Evolutionary conservation across 1,140 invertebrate species (phyloP).

Genomic region (Trialeurodes vaporariorum): DNA sequence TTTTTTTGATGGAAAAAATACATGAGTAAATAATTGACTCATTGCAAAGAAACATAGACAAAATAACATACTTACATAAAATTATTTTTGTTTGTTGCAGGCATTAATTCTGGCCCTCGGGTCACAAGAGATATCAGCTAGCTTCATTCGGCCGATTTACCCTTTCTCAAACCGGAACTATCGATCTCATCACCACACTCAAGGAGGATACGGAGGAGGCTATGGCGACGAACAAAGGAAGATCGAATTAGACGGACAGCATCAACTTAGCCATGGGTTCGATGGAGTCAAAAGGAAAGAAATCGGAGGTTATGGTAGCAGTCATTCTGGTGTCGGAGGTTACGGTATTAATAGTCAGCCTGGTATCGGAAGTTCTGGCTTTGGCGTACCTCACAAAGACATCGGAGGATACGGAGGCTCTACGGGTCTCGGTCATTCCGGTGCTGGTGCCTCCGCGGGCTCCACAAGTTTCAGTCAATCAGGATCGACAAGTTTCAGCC

Average conservation of each 20-base stretch:
- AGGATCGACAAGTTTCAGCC: background rate
- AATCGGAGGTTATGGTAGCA: background rate
- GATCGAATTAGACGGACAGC: background rate
- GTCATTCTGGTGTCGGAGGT: background rate
- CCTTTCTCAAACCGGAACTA: no score
- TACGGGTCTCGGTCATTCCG: background rate
- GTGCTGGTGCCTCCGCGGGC: no score
- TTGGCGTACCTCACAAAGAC: background rate
- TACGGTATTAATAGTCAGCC: no score
- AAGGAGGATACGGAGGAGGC: background rate
- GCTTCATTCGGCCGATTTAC: no score
- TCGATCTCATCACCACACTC: background rate
- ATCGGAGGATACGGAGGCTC: background rate
- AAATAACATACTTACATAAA: no score
- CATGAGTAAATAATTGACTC: no score
- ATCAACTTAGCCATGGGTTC: background rate
- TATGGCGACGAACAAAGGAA: background rate
- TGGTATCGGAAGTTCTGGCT: background rate
- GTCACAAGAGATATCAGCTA: no score
- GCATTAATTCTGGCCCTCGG: no score
- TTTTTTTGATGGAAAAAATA: no score
- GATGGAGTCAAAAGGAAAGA: background rate
- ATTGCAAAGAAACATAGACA: no score
- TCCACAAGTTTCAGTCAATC: background rate
- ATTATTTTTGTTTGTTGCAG: no score